Evolutionary conservation across 2,113 vertebrate species (phyloP), one percentile per base, ranked within the genome.

Genomic region (Phodopus roborovskii): DNA sequence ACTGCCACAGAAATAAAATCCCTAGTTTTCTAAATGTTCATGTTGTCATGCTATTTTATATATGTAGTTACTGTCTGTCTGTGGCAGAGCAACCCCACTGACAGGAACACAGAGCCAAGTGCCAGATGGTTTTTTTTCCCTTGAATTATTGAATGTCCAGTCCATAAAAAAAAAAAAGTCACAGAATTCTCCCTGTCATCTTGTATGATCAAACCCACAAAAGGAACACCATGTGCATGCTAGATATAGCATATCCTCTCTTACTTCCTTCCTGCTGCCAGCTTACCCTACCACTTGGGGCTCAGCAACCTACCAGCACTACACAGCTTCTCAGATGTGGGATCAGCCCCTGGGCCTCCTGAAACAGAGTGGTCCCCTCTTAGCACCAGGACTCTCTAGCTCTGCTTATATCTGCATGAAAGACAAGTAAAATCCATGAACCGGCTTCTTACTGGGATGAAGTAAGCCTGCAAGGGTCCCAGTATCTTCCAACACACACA

Each of bases 21-120:
- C 11, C 42, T 89, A 42, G 50, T 91, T 93, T 92, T 78, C 62
- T 28, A 68, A 87, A 93, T 75, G 13, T 71, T 91, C 68, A 30
- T 86, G 10, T 64, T 62, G n/a, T 48, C 42, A 10, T 82, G 33
- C 95, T 93, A 48, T 83, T 89, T 91, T 64, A 82, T 22, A 64
- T 53, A 82, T 28, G 39, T 30, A 45, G 71, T 90, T 58, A 93
- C 53, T 89, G 73, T 26, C n/a, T 89, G 68, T 26, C n/a, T 33
- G 60, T 89, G 73, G 56, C 26, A 93, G 48, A 70, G 28, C 68
- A 66, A 60, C 3, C 62, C 73, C 73, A 15, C 68, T 7, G 39
- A 75, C 53, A 81, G 89, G 71, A 77, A 10, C 33, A 36, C 0
- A 88, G 81, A 91, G 50, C 78, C 66, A 48, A 50, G 30, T 45